These are phyloP conservation scores for Marmota flaviventris DNA, from an alignment of 2,113 vertebrate species.

Conservation along the genomic window DNA sequence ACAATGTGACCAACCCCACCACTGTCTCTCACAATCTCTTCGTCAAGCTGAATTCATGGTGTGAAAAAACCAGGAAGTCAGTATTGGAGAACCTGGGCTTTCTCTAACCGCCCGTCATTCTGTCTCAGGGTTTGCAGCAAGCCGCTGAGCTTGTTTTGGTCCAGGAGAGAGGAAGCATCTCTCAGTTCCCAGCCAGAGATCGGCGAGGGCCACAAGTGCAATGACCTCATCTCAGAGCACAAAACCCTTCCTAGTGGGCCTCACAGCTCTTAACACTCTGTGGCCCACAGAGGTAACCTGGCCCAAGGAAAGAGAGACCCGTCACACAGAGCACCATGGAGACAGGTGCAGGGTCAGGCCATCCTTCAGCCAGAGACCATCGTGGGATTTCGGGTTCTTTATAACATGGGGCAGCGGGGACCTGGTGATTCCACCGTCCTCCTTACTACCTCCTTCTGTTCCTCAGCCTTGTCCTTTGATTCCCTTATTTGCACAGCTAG, in stretches of 20 bases:
- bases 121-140: neutral
- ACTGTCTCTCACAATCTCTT: conserved; percentile 26
- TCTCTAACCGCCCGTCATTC: neutral
- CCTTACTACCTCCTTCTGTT: neutral
- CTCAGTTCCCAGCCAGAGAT: neutral
- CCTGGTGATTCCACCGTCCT: neutral
- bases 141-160: neutral
- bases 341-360: neutral
- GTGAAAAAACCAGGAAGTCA: conserved; percentile 15
- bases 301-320: neutral
- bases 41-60: conserved; percentile 62
- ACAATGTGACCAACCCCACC: neutral
- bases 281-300: neutral
- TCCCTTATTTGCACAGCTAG: neutral
- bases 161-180: neutral
- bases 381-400: neutral
- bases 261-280: neutral
- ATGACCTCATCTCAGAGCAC: neutral
- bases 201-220: neutral
- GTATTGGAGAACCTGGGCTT: conserved; percentile 50
- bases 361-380: neutral
- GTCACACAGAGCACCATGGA: neutral
- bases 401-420: neutral
- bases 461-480: neutral
- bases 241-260: neutral